Evolutionary conservation across 1,140 invertebrate genomes (phyloP), one percentile per base, ranked within the genome.

Genomic region (Lordiphosa collinella): DNA sequence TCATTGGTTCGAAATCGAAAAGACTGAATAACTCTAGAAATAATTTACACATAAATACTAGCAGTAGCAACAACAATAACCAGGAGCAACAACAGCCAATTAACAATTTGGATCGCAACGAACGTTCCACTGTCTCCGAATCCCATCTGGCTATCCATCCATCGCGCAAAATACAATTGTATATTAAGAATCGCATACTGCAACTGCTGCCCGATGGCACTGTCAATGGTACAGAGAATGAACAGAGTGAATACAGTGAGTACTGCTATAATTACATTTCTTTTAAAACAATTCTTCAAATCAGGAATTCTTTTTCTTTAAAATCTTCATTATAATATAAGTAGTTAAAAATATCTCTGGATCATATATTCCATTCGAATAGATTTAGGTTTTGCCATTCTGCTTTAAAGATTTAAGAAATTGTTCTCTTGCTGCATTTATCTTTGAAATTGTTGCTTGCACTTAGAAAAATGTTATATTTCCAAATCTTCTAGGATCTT

Each of bases 201-300:
- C 94, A 95, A 89, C 90, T 95, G 49, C 84, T 94, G 87, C 93
- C 93, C 38, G 94, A 95, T 89, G 94, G 94, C 75, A 93, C 93
- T 59, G 94, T 96, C 86, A 94, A 94, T 89, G 94, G 94, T 49
- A 94, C 94, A 80, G 91, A 91, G 75, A 92, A 95, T 82, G 92
- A 93, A 88, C 91, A 90, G 71, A 94, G 93, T 88, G 92, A 93
- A 89, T 94, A 94, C 91, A 95, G 94, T 95, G 88, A 95, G 94
- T 95, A 88, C 12, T 16, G 31, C 34, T 40, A 29, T 8, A 29
- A 22, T 8, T 8, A 29, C 6, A 29, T 18, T 2, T 8, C 25
- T 8, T 8, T 2, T 8, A 29, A 29, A 29, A 8, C 0, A 8
- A 29, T 4, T 22, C 18, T 22, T 1, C 0, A 22, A 22, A 22